Conservation (phyloP, 2,113 vertebrate species). For the Apteryx mantelli region DNA sequence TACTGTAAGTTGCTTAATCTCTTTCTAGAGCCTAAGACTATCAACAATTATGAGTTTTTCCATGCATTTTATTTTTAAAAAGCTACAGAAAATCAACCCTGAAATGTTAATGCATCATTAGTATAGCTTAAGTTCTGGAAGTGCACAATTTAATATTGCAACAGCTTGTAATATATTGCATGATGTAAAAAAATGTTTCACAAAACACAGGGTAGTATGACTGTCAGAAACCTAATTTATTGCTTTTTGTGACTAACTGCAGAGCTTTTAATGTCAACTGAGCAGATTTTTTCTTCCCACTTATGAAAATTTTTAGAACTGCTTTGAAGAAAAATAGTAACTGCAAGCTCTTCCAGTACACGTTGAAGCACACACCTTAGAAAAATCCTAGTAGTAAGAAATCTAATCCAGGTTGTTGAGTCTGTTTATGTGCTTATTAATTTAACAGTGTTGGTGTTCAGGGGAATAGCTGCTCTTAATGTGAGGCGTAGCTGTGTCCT, state of each 20-base stretch:
- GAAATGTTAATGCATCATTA: background rate
- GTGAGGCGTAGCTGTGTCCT: background rate
- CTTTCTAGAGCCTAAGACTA: background rate
- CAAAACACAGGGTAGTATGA: background rate
- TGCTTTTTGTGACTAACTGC: background rate
- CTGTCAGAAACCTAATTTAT: background rate
- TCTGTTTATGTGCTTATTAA: background rate
- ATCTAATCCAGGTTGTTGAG: background rate
- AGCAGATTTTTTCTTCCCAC: background rate
- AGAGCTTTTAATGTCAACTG: background rate
- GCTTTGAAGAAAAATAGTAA: background rate
- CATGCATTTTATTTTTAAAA: background rate
- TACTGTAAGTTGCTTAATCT: background rate
- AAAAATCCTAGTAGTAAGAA: background rate
- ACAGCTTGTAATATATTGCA: background rate
- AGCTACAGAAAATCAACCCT: background rate
- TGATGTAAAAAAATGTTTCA: background rate
- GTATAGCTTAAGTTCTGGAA: background rate
- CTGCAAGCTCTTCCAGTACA: accelerated
- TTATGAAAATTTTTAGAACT: background rate
- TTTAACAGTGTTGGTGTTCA: background rate
- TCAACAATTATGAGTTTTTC: accelerated
- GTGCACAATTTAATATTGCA: background rate
- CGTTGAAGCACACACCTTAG: background rate
- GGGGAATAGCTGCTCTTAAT: background rate